Base-by-base conservation (phyloP, 2,888 invertebrate genomes). In the Xiphydria camelus region DNA sequence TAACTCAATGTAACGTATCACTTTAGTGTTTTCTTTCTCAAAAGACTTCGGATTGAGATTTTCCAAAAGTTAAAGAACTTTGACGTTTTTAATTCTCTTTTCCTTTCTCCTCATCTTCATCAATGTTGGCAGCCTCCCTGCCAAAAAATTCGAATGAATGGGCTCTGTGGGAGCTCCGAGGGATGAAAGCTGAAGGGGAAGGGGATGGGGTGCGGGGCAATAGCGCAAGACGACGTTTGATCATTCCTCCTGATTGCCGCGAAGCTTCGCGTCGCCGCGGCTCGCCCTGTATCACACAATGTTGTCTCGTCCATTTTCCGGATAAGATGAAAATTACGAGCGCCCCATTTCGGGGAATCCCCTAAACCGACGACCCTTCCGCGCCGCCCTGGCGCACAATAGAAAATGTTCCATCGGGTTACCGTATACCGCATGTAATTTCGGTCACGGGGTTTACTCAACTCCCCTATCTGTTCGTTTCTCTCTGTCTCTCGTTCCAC, bases 271-370 rank as follows among this genome's bases (percentile, higher is more conserved):
- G 52, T 49, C 58, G 55, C 56, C 49, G 55, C 37, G 36, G 39
- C 33, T 51, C 47, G 36, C 52, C 21, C 41, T 49, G 43, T 41
- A 40, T 40, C 41, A 25, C 43, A 41, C 45, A 51, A 29, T 37
- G 41, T 42, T 37, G 42, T 26, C 57, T 47, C 57, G 55, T 55
- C 61, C 53, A 66, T 67, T 68, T 66, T 57, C 52, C 43, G 58
- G 60, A 64, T 65, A 62, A 66, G 63, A 61, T 59, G 59, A 58
- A 66, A 66, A 70, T 66, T 68, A 64, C 59, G 58, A 62, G 55
- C 56, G 53, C 51, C 48, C 51, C 50, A 55, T 59, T 59, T 53
- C 49, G 44, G 51, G n/a, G 47, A 45, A 43, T 58, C 48, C 37
- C 40, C 49, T 56, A 44, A 37, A 53, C 48, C 48, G 29, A 29